A percentile compares a stretch with the other conserved stretches of the same genome.
These are phyloP conservation scores for Streblospio benedicti DNA, from an alignment of 1,140 invertebrate genomes.

Conservation along the genomic window DNA sequence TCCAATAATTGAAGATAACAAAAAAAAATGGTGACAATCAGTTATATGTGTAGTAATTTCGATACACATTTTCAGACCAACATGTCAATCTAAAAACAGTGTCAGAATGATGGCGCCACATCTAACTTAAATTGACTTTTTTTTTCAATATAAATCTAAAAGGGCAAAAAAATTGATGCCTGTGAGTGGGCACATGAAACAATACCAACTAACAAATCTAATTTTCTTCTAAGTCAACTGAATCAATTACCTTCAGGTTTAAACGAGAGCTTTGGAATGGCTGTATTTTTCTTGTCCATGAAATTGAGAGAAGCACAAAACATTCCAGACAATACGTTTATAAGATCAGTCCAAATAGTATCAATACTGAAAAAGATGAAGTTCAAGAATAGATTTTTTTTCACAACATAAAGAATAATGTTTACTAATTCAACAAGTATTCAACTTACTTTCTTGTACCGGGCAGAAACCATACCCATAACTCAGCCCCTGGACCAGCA, in stretches of 20 bases:
- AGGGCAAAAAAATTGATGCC: too few species aligned
- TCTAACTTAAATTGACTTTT: too few species aligned
- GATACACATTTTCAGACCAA: too few species aligned
- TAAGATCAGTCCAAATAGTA: slow-evolving; percentile 74
- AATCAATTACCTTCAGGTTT: slow-evolving; percentile 61
- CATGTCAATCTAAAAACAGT: too few species aligned
- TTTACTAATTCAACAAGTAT: background rate
- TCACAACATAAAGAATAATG: background rate
- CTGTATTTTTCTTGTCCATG: slow-evolving; percentile 77
- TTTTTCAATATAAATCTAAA: slow-evolving; percentile 6
- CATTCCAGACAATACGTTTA: slow-evolving; percentile 80
- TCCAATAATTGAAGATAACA: too few species aligned
- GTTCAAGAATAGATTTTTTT: background rate
- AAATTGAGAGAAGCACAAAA: slow-evolving; percentile 95
- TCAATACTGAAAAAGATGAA: slow-evolving; percentile 54
- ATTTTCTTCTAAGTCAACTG: slow-evolving; percentile 36
- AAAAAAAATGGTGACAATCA: too few species aligned
- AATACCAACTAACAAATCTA: background rate
- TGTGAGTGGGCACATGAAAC: too few species aligned
- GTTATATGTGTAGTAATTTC: too few species aligned
- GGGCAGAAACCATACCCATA: slow-evolving; percentile 81
- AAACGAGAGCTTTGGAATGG: slow-evolving; percentile 73
- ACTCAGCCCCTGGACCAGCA: slow-evolving; percentile 82
- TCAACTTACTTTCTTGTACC: slow-evolving; percentile 47
- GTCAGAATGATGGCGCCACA: too few species aligned